Conservation (phyloP, 2,797 vertebrate species). For the Sebastes diaconus region DNA sequence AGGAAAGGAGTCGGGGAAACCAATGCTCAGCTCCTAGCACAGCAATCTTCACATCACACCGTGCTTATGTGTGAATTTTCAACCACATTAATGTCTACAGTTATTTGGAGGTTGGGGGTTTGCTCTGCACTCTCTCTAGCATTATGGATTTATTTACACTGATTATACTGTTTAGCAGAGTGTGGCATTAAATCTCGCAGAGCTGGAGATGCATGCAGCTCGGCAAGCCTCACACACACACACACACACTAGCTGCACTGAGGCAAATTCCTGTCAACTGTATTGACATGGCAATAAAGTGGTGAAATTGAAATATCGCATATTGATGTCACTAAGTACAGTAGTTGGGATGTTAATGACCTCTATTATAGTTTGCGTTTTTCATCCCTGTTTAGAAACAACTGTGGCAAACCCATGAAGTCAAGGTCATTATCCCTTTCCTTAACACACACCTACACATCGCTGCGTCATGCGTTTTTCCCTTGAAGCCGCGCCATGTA, state of each 20-base stretch:
- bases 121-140: not conserved
- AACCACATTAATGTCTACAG: conserved; percentile 2
- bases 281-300: not conserved
- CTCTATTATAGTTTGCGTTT: conserved; percentile 9
- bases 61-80: not conserved
- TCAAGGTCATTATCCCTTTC: conserved; percentile 15
- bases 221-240: not conserved
- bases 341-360: conserved; percentile 23
- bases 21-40: conserved; percentile 22
- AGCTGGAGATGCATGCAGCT: conserved; percentile 11
- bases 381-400: conserved; percentile 20
- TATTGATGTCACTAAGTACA: conserved; percentile 9
- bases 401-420: conserved; percentile 11
- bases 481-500: not conserved
- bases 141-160: conserved; percentile 51
- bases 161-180: conserved; percentile 60
- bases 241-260: not conserved
- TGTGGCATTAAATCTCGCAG: conserved; percentile 33
- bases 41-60: conserved; percentile 40
- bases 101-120: conserved; percentile 25
- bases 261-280: not conserved
- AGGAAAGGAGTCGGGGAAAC: conserved; percentile 42
- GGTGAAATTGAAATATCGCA: not conserved
- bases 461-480: not conserved
- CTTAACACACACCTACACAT: conserved; percentile 3